phyloP scores from a whole-genome alignment of 2,797 vertebrate genomes.

The Ispidina lecontei region DNA sequence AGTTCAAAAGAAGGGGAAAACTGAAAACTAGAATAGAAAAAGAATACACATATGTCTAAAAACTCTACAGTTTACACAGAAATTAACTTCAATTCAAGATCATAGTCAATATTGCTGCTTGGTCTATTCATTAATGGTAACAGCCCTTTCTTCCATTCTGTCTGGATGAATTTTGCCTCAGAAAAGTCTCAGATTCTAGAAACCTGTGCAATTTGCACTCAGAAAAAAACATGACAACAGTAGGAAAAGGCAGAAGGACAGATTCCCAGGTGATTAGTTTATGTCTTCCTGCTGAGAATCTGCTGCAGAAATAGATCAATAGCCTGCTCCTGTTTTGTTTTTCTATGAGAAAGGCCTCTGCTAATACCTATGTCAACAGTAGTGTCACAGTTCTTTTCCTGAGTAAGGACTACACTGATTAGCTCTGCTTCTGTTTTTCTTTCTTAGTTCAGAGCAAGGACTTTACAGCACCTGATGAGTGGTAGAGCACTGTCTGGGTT shows the following conservation, averaged over 20 bases:
- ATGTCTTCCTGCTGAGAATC: background rate
- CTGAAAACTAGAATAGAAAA: rapidly evolving
- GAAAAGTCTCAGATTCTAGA: background rate
- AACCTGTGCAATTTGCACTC: background rate
- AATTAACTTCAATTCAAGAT: background rate
- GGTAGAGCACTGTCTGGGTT: background rate
- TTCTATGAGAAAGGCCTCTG: background rate
- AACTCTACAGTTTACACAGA: background rate
- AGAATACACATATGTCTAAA: background rate
- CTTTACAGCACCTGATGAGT: background rate
- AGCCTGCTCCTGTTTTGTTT: background rate
- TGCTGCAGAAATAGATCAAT: background rate
- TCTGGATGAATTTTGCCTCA: background rate
- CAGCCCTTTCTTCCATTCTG: background rate
- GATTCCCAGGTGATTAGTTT: rapidly evolving
- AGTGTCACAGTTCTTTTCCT: background rate
- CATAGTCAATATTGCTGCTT: background rate
- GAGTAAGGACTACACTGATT: background rate
- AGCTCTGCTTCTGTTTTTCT: background rate
- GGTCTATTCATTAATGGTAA: background rate
- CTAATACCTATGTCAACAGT: background rate
- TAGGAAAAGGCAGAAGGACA: background rate
- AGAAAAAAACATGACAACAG: background rate
- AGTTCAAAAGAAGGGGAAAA: background rate
- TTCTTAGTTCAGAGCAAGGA: background rate